Conservation (phyloP, 2,888 invertebrate species). For the Mylabris sibirica region DNA sequence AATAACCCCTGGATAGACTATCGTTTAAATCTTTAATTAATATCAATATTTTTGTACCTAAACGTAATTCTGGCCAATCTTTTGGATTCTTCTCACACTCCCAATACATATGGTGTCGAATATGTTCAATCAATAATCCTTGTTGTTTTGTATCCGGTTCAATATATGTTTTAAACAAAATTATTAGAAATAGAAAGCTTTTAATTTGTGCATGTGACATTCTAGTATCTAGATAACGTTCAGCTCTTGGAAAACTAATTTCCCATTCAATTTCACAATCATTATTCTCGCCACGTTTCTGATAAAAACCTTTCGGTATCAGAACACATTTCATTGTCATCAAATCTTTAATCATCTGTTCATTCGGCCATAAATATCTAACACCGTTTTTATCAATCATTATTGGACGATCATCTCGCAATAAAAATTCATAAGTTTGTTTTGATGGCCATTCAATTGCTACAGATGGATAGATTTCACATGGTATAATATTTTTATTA, state of each 20-base stretch:
- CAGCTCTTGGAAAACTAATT: conserved; percentile 78
- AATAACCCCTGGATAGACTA: conserved; percentile 67
- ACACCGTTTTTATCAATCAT: conserved; percentile 66
- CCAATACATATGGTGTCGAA: conserved; percentile 79
- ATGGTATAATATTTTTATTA: conserved; percentile 61
- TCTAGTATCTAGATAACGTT: conserved; percentile 76
- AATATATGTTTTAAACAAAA: conserved; percentile 76
- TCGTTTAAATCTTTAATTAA: conserved; percentile 71
- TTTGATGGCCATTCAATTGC: conserved; percentile 76
- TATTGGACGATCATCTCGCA: conserved; percentile 66
- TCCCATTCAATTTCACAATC: conserved; percentile 75
- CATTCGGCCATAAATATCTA: conserved; percentile 74
- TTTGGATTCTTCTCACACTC: conserved; percentile 72
- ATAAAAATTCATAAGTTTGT: conserved; percentile 73
- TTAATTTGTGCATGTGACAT: conserved; percentile 76
- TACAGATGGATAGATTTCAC: conserved; percentile 77
- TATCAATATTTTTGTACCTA: conserved; percentile 72
- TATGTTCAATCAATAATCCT: conserved; percentile 74
- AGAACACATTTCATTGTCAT: conserved; percentile 73
- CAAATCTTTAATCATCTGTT: conserved; percentile 71
- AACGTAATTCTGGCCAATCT: conserved; percentile 76
- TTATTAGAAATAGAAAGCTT: conserved; percentile 72
- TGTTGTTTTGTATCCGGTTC: conserved; percentile 70
- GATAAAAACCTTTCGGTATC: conserved; percentile 74
- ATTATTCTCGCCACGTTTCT: conserved; percentile 68